Evolutionary conservation across 2,113 vertebrate genomes (phyloP), one percentile per base, ranked within the genome.

Genomic region (Hippocampus abdominalis): DNA sequence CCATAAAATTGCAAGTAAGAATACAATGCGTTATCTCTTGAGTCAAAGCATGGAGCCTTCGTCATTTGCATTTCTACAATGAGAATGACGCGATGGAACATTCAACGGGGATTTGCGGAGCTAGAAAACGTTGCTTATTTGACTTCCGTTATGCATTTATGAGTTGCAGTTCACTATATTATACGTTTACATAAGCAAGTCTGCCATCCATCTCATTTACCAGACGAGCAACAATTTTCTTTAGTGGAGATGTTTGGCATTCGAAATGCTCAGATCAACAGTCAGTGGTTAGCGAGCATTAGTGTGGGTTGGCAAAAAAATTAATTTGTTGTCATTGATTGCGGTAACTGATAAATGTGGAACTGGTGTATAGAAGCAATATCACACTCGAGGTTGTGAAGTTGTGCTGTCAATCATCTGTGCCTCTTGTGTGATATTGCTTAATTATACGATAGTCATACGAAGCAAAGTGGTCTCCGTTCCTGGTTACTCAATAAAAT

Each of bases 11-110:
- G 51, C n/a, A 25, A 13, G 66, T 51, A 54, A 46, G 75, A 79
- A 70, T 46, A 60, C 71, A 48, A 39, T 4, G 10, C 66, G 73
- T 78, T 71, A 67, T 80, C 57, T 78, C 13, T 0, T 61, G 62
- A 53, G 75, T 80, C 72, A 82, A 68, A 79, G 81, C 70, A 51
- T 21, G 64, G 54, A 67, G 48, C 32, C 56, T 72, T 66, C 36
- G 53, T 61, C 48, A 69, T 77, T 76, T 74, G 63, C 62, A 84
- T 74, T n/a, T 70, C 42, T 29, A 80, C 56, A 63, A 69, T 66
- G 74, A 56, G 44, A 57, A 20, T 54, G 40, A 68, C 39, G 51
- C 36, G 44, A 59, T 59, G 36, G 29, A 36, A 69, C 53, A 63
- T 23, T 54, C 13, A 27, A 8, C 23, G 12, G 21, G 57, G 54